Evolutionary conservation across 1,140 invertebrate species (phyloP).

Genomic region (Trichonephila inaurata): DNA sequence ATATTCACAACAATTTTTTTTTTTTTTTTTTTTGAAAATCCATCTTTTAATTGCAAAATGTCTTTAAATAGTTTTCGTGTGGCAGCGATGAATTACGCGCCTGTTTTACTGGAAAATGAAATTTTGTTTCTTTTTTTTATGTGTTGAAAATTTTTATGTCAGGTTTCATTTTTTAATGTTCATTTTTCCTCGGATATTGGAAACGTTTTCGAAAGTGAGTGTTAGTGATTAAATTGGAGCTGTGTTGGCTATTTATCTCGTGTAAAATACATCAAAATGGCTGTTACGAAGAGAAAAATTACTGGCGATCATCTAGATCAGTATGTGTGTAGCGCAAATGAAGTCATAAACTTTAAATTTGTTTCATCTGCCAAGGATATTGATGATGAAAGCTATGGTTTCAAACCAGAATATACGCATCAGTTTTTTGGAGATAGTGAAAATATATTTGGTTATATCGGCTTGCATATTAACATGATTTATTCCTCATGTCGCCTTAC

Average conservation of each 20-base stretch:
- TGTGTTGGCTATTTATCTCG: neutral
- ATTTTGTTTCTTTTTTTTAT: neutral
- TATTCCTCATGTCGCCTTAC: slow-evolving; percentile 90
- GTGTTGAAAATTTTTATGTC: neutral
- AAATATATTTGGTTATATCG: slow-evolving; percentile 95
- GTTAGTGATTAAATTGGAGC: neutral
- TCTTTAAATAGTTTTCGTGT: neutral
- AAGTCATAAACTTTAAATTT: slow-evolving; percentile 77
- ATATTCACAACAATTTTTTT: too few relatives aligned
- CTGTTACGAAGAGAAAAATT: slow-evolving; percentile 51
- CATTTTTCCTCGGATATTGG: neutral
- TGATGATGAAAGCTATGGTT: slow-evolving; percentile 86
- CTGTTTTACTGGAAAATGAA: slow-evolving; percentile 12
- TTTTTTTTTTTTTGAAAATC: too few relatives aligned
- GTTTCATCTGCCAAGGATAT: slow-evolving; percentile 87
- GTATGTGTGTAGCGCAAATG: slow-evolving; percentile 75
- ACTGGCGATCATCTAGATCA: slow-evolving; percentile 55
- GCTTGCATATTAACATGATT: slow-evolving; percentile 89
- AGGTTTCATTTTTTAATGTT: neutral
- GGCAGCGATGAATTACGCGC: slow-evolving; percentile 19
- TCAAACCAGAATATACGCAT: slow-evolving; percentile 94
- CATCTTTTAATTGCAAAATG: too few relatives aligned
- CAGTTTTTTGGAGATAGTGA: slow-evolving; percentile 96
- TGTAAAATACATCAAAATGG: slow-evolving; percentile 4
- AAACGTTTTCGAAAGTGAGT: neutral